These are phyloP conservation scores for Canis aureus DNA, from an alignment of 2,113 vertebrate genomes.

Conservation along the genomic window DNA sequence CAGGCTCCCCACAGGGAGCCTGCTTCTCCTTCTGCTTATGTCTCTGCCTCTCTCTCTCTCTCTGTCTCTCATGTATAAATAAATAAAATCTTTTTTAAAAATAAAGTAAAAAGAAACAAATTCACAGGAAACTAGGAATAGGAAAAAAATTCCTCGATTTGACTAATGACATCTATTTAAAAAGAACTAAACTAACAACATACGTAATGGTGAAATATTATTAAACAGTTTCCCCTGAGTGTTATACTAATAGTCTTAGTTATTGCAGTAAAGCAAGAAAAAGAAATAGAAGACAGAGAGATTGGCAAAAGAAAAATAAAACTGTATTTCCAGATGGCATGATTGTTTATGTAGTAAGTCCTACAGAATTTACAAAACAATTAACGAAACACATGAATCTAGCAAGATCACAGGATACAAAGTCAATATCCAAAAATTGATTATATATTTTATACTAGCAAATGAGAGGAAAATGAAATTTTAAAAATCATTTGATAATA, in stretches of 20 bases:
- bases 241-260: not conserved
- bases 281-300: not conserved
- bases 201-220: not conserved
- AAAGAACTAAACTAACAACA: not conserved
- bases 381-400: not conserved
- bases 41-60: too few species aligned
- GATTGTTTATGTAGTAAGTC: not conserved
- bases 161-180: not conserved
- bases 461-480: not conserved
- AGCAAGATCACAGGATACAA: not conserved
- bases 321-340: not conserved
- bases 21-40: too few species aligned
- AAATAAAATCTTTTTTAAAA: too few species aligned
- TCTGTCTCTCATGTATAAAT: too few species aligned
- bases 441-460: not conserved
- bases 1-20: too few species aligned
- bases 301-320: not conserved
- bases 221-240: not conserved
- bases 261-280: not conserved
- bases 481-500: not conserved
- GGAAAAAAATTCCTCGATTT: not conserved
- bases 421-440: constrained; percentile 3
- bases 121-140: not conserved
- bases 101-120: not conserved
- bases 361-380: not conserved